Evolutionary conservation across 1,140 invertebrate genomes (phyloP), one percentile per base, ranked within the genome.

Genomic region (Maniola jurtina): DNA sequence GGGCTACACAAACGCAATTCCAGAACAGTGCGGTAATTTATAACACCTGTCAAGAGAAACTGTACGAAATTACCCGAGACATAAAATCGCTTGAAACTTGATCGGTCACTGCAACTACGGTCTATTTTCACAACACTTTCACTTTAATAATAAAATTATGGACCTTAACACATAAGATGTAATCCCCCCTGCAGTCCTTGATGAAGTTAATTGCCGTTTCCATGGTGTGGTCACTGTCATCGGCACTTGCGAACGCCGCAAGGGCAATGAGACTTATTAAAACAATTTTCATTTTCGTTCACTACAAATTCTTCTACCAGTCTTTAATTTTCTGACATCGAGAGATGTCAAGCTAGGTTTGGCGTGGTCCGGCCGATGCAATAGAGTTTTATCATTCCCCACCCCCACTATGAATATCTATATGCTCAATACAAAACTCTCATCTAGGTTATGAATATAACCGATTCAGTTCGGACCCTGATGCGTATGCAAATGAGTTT

Each of bases 111-210:
- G 59, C 56, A 72, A 60, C 76, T 77, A 45, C 74, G 65, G 61
- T 75, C 67, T 74, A 64, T 73, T 75, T 70, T 73, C 82, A 84
- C 79, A 68, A 57, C 84, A 89, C 85, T 88, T 86, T 89, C 85
- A 86, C 85, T 86, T 71, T 70, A 80, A 71, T 76, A 80, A 80
- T 76, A 79, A 81, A 78, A 76, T 70, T 85, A 88, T 79, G 68
- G 70, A 90, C 88, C 88, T 90, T 90, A 70, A 88, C 87, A 88
- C 88, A 90, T 52, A 81, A 54, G 34, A 81, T 68, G 72, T 88
- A 86, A 66, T 89, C 83, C 59, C 80, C 83, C 65, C 78, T 73
- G 78, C 88, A 90, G 71, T 87, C 88, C 82, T 87, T 85, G 33
- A 90, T 71, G 75, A 89, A 86, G 61, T 75, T 84, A 16, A 90